Percentiles rank a stretch among this genome's conserved stretches.
Conservation (phyloP, 1,140 invertebrate genomes). For the Coptotermes formosanus region DNA sequence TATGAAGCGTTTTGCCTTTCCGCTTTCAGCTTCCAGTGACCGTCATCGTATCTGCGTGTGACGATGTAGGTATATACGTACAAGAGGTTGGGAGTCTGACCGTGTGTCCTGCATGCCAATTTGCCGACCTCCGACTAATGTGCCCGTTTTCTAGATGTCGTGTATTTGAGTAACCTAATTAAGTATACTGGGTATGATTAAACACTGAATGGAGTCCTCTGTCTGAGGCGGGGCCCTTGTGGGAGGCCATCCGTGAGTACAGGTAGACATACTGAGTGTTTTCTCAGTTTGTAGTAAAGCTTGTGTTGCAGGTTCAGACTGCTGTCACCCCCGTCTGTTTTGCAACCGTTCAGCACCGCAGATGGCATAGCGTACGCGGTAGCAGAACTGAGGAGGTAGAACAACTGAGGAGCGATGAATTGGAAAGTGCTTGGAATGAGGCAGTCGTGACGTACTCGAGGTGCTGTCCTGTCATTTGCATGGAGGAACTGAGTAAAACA, state of each 20-base stretch:
- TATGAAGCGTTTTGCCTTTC: neutral
- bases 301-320: no score
- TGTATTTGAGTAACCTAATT: neutral
- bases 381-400: no score
- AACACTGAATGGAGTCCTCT: neutral
- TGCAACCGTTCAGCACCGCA: no score
- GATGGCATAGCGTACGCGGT: no score
- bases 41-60: neutral
- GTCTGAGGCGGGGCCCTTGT: neutral
- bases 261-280: neutral
- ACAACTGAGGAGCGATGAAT: no score
- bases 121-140: neutral
- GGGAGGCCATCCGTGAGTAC: neutral
- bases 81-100: neutral
- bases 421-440: no score
- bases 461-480: no score
- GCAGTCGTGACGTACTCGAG: no score
- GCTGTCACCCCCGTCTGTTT: no score
- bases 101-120: neutral
- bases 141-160: neutral
- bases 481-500: no score
- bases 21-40: neutral
- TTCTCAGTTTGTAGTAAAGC: no score
- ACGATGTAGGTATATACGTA: neutral
- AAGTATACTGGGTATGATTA: neutral